Evolutionary conservation across 53 echinoderm and acorn worm species (phyloP).

Genomic region (Stichopus horrens): DNA sequence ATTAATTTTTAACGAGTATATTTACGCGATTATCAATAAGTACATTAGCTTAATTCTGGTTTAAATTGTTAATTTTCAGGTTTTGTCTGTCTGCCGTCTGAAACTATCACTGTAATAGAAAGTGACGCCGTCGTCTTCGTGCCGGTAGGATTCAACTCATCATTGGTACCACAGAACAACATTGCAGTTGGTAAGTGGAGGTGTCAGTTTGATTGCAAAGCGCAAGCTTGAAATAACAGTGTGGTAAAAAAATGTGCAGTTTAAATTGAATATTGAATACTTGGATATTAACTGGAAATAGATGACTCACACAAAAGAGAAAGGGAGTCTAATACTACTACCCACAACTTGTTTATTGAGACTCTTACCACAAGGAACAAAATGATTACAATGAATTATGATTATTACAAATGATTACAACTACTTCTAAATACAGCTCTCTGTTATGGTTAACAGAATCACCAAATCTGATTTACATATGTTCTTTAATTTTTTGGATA

Average conservation of each 20-base stretch:
- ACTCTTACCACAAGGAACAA: no score
- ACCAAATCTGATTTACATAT: no score
- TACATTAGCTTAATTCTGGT: no score
- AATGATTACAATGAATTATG: no score
- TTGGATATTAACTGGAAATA: not conserved
- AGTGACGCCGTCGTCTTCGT: not conserved
- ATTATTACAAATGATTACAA: no score
- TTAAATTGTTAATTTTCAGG: no score
- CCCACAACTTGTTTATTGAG: not conserved
- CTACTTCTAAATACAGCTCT: no score
- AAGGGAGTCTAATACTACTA: not conserved
- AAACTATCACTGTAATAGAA: not conserved
- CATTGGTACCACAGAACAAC: not conserved
- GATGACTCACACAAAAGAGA: not conserved
- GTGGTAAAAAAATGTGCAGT: not conserved
- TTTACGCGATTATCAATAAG: no score
- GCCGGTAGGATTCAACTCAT: not conserved
- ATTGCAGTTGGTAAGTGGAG: not conserved
- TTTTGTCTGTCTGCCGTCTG: no score
- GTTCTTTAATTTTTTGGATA: no score
- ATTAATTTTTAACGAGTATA: no score
- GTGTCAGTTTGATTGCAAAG: not conserved
- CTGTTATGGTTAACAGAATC: no score
- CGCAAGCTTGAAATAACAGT: not conserved
- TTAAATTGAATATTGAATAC: not conserved